phyloP scores from a whole-genome alignment of 2,113 vertebrate species.

The Xenopus laevis region DNA sequence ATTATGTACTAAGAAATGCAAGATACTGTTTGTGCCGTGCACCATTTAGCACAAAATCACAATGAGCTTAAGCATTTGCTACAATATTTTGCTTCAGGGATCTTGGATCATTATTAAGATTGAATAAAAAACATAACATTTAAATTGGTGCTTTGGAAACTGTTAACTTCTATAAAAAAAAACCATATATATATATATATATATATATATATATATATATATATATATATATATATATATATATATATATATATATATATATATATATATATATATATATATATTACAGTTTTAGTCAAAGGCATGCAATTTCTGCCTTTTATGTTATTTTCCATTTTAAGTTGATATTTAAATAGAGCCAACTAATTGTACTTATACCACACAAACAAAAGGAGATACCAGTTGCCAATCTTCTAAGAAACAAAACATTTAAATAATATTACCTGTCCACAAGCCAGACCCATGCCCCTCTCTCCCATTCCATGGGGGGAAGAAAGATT shows the following conservation, averaged over 20 bases:
- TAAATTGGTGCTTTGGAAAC: constrained; percentile 49
- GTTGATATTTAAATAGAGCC: too few relatives aligned
- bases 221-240: too few relatives aligned
- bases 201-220: too few relatives aligned
- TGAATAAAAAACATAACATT: constrained; percentile 51
- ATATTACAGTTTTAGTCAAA: too few relatives aligned
- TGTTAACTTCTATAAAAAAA: neutral
- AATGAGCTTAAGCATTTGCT: constrained; percentile 51
- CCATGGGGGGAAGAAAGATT: constrained; percentile 95
- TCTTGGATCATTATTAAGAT: constrained; percentile 54
- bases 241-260: too few relatives aligned
- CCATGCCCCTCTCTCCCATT: constrained; percentile 96
- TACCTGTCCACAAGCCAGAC: constrained; percentile 94
- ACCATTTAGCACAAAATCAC: constrained; percentile 58
- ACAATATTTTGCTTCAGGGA: constrained; percentile 53
- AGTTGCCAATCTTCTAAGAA: too few relatives aligned
- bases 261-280: too few relatives aligned
- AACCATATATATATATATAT: too few relatives aligned
- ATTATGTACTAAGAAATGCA: constrained; percentile 48
- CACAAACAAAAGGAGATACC: too few relatives aligned
- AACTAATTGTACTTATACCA: too few relatives aligned
- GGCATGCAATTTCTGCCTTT: too few relatives aligned
- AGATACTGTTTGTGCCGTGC: constrained; percentile 47
- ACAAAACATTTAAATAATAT: constrained; percentile 2
- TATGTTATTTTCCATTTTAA: too few relatives aligned